Conservation (phyloP, 2,888 invertebrate genomes). For the Noctua fimbriata region DNA sequence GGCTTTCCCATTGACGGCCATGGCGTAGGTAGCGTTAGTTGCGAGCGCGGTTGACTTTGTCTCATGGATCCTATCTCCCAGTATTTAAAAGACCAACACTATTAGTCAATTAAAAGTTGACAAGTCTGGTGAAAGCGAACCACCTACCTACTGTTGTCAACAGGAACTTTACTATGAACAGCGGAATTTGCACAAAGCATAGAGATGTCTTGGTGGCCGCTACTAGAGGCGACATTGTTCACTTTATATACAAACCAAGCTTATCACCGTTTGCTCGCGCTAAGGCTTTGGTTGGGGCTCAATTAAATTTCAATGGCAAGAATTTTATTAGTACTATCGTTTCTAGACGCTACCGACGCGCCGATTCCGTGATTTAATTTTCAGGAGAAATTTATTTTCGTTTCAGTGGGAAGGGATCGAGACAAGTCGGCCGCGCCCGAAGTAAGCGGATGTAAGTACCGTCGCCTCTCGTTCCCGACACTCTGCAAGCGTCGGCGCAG, state of each 20-base stretch:
- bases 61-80: background rate
- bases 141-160: too few species aligned
- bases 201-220: background rate
- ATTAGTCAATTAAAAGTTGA: background rate
- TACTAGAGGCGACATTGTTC: background rate
- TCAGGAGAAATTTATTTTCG: background rate
- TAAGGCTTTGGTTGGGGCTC: background rate
- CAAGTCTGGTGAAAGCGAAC: background rate
- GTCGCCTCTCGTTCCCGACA: slow-evolving; percentile 43
- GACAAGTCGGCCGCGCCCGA: slow-evolving; percentile 26
- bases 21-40: slow-evolving; percentile 36
- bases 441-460: slow-evolving; percentile 67
- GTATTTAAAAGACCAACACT: background rate
- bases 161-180: background rate
- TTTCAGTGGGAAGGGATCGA: background rate
- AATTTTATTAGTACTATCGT: background rate
- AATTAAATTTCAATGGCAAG: background rate
- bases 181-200: background rate
- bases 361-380: background rate
- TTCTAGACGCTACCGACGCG: background rate
- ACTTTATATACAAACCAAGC: background rate
- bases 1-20: slow-evolving; percentile 41
- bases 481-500: slow-evolving; percentile 88
- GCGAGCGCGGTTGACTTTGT: slow-evolving; percentile 11
- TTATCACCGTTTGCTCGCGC: background rate